Evolutionary conservation across 2,888 invertebrate genomes (phyloP), one percentile per base, ranked within the genome.

Genomic region (Tubulanus polymorphus): DNA sequence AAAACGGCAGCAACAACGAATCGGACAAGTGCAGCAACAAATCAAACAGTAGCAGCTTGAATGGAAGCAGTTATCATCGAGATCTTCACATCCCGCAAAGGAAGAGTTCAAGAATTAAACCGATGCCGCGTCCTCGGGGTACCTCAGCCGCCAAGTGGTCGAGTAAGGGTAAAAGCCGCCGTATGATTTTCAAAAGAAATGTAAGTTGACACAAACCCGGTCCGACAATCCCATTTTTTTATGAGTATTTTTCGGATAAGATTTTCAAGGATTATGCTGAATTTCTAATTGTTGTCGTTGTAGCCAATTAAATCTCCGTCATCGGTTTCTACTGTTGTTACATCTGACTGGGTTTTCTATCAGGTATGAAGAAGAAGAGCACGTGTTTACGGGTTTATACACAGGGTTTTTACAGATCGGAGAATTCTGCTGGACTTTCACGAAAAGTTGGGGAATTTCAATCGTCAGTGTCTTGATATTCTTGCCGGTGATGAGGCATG

Each of bases 261-360:
- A 32, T n/a, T n/a, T n/a, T n/a, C n/a, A n/a, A n/a, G n/a, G n/a
- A n/a, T n/a, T n/a, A n/a, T n/a, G n/a, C n/a, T 32, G 35, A n/a
- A 32, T 47, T 51, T 35, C 20, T 15, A n/a, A 2, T 61, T 59
- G 53, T 48, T 53, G n/a, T 63, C 63, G 52, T 70, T 76, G 60
- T 74, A 83, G 82, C 90, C 91, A 0, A 83, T 88, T 2, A 91
- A 90, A 78, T 89, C 91, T 0, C 90, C 91, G 0, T 83, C 85
- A 0, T 85, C 90, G 10, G 88, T 90, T 18, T 88, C 91, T 0
- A 89, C 90, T 23, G 87, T 89, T 0, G 86, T 90, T 10, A 89
- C 90, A 5, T 89, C 89, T 62, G 87, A 89, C 57, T 87, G 85
- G 68, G 83, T 90, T 25, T 92, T 90, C 79, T 85, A 86, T 75